phyloP scores from a whole-genome alignment of 2,888 invertebrate genomes.

The Cantharis rufa region DNA sequence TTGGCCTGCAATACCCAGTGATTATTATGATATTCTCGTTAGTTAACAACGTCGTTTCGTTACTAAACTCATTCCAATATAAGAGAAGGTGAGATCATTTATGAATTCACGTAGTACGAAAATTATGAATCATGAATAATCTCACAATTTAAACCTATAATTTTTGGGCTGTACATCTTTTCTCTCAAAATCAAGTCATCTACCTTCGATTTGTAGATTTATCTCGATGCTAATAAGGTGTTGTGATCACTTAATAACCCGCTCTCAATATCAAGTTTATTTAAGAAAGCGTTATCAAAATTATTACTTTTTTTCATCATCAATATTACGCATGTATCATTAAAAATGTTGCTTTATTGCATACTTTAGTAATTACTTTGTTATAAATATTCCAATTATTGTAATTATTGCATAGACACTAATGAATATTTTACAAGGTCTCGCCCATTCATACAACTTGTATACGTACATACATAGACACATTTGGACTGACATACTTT shows the following conservation, averaged over 20 bases:
- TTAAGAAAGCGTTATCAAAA: not conserved
- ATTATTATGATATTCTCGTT: slow-evolving; percentile 35
- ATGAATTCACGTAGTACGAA: slow-evolving; percentile 1
- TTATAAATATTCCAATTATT: not conserved
- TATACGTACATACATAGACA: too few relatives aligned
- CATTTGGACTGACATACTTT: not conserved
- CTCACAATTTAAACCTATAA: slow-evolving; percentile 20
- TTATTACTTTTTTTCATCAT: not conserved
- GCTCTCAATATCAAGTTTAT: slow-evolving; percentile 15
- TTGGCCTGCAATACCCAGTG: slow-evolving; percentile 20
- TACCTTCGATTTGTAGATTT: slow-evolving; percentile 44
- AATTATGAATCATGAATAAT: not conserved
- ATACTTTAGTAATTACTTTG: not conserved
- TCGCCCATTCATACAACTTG: too few relatives aligned
- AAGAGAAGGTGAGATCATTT: slow-evolving; percentile 14
- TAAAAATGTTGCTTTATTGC: not conserved
- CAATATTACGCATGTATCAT: not conserved
- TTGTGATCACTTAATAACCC: slow-evolving; percentile 43
- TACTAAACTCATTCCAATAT: slow-evolving; percentile 18
- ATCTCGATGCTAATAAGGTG: slow-evolving; percentile 47
- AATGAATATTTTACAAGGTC: not conserved
- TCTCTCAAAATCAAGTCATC: slow-evolving; percentile 49
- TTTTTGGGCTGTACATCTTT: slow-evolving; percentile 34
- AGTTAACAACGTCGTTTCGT: slow-evolving; percentile 34
- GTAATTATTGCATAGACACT: not conserved